Evolutionary conservation across 2,113 vertebrate species (phyloP).

Genomic region (Machaerirhynchus nigripectus): DNA sequence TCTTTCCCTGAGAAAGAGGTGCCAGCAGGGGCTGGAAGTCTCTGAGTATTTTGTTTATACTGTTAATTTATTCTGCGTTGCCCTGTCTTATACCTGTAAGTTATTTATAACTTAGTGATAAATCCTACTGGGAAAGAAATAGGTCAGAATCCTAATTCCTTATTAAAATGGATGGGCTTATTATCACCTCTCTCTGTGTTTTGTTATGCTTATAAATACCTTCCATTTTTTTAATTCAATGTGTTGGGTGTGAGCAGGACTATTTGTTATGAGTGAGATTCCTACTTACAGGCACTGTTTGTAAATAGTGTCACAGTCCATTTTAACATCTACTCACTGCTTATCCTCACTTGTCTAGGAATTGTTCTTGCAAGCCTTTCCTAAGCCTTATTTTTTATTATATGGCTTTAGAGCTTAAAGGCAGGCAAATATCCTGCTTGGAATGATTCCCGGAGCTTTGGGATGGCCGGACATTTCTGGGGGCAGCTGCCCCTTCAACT

Average conservation of each 20-base stretch:
- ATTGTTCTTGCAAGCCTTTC: background rate
- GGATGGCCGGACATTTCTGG: background rate
- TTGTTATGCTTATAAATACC: background rate
- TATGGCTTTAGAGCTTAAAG: background rate
- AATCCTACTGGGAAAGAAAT: constrained; percentile 12
- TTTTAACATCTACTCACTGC: background rate
- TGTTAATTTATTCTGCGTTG: constrained; percentile 33
- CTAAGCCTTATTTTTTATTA: background rate
- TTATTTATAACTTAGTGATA: constrained; percentile 23
- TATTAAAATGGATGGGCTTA: constrained; percentile 17
- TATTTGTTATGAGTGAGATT: background rate
- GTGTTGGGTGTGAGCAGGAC: background rate
- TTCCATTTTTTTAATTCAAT: background rate
- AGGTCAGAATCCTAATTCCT: constrained; percentile 46
- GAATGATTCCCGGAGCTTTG: background rate
- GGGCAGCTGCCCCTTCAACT: background rate
- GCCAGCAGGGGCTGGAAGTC: background rate
- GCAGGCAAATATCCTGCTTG: background rate
- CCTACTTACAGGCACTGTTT: background rate
- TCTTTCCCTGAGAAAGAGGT: background rate
- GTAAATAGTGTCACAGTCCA: background rate
- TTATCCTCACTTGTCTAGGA: background rate
- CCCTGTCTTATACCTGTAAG: background rate
- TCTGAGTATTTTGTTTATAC: constrained; percentile 19
- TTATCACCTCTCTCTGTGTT: background rate